A percentile compares a stretch with the other conserved stretches of the same genome.
These are phyloP conservation scores for Anarsia innoxiella DNA, from an alignment of 2,888 invertebrate genomes.

Conservation along the genomic window DNA sequence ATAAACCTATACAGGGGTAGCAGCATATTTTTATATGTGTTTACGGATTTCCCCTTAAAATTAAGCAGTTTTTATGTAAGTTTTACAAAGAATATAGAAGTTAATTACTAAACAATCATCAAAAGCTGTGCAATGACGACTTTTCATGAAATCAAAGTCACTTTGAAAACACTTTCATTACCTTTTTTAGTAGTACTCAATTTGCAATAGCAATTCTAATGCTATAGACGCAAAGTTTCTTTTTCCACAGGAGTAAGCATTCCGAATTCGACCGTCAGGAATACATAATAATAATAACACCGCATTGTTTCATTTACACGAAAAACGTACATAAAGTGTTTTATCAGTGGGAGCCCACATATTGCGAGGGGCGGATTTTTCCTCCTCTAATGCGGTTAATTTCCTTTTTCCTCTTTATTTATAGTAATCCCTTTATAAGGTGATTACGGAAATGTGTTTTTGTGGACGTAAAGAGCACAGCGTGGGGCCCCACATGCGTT, in stretches of 20 bases:
- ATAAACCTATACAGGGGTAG: conserved; percentile 57
- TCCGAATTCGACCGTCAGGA: conserved; percentile 33
- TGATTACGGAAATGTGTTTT: conserved; percentile 76
- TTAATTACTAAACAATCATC: too few species aligned
- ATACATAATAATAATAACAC: conserved; percentile 42
- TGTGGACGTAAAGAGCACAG: conserved; percentile 72
- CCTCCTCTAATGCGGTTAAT: conserved; percentile 72
- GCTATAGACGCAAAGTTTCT: too few species aligned
- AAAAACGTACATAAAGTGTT: conserved; percentile 63
- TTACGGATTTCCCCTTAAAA: conserved; percentile 35
- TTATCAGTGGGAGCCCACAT: conserved; percentile 72
- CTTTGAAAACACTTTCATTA: too few species aligned
- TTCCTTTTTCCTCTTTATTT: conserved; percentile 76
- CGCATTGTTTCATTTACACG: conserved; percentile 68
- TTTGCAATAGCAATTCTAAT: too few species aligned
- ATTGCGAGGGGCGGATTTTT: conserved; percentile 69
- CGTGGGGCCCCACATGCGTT: conserved; percentile 49
- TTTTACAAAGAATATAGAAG: too few species aligned
- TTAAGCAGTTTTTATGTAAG: too few species aligned
- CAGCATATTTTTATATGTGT: conserved; percentile 64
- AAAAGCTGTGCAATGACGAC: too few species aligned
- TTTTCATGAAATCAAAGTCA: too few species aligned
- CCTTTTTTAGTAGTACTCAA: too few species aligned
- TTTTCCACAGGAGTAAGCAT: conserved; percentile 5
- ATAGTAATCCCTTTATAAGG: conserved; percentile 76